Evolutionary conservation across 1,140 invertebrate species (phyloP).

Genomic region (Bacillus rossius): DNA sequence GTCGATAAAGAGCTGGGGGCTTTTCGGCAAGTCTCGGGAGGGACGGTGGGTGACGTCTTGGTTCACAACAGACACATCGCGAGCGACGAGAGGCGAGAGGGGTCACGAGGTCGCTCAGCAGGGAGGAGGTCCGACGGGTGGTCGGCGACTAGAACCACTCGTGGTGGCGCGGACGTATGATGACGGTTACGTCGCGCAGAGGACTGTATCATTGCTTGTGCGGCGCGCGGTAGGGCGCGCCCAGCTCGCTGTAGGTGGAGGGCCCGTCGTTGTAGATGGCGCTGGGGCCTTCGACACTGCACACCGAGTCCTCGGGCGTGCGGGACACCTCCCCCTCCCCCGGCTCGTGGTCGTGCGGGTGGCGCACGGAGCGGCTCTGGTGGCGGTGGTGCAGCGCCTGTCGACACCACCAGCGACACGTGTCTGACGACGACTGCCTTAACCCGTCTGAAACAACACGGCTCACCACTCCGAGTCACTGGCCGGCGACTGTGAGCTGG

Average conservation of each 20-base stretch:
- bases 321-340: conserved; percentile 62
- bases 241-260: conserved; percentile 36
- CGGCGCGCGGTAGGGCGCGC: conserved; percentile 19
- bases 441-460: no score
- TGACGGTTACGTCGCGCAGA: neutral
- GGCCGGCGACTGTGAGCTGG: no score
- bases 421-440: no score
- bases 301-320: conserved; percentile 63
- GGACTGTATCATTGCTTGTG: conserved; percentile 11
- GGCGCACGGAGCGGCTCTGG: conserved; percentile 37
- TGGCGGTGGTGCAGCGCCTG: conserved; percentile 56
- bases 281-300: conserved; percentile 64
- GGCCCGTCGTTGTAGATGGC: conserved; percentile 45
- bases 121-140: neutral
- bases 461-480: no score
- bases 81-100: no score
- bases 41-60: no score
- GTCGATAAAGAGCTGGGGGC: no score
- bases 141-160: conserved; percentile 5
- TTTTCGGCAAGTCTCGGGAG: no score
- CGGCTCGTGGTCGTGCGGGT: conserved; percentile 37
- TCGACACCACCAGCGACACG: conserved; percentile 25
- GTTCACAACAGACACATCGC: no score
- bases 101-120: no score
- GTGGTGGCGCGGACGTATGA: neutral